Base-by-base conservation (phyloP, 2,797 vertebrate species). In the Gallinago solitaria region DNA sequence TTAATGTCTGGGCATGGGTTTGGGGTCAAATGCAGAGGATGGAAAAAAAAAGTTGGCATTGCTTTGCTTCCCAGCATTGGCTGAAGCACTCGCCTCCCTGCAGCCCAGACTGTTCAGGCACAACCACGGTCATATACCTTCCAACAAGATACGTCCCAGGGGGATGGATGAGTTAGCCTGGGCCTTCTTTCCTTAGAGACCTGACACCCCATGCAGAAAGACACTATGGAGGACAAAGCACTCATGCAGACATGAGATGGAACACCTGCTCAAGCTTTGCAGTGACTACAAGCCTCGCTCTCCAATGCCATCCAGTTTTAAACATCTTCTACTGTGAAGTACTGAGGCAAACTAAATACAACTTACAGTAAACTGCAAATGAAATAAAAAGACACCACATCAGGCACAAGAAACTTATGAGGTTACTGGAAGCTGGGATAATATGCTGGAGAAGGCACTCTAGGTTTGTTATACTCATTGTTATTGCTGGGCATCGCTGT, bases 61-160 rank as follows among this genome's bases (percentile, higher is more conserved):
- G 35, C 33, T 77, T 65, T 74, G 33, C 39, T 65, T 69, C 37
- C 57, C 16, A 33, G 57, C 24, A 53, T 20, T 43, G 43, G 27
- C 51, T 1, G 0, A 79, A 89, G 41, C n/a, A 35, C 17, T 14
- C 9, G 13, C n/a, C 35, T 35, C 9, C 27, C 35, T 43, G 23
- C 28, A 90, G 23, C 30, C 64, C 30, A 53, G 9, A 32, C 23
- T 43, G 33, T 33, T 71, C n/a, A 82, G 47, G 41, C 24, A 77
- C 79, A 63, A 48, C 39, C 43, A 48, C 0, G 0, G 25, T 45
- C 50, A 64, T 20, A 74, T 5, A 28, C 0, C 4, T 14, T 59
- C 37, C 45, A 69, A 16, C 23, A 71, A 56, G 65, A 43, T 2
- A 48, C 20, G 37, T 16, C 47, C 14, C 16, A 23, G 23, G 16